A percentile compares a stretch with the other conserved stretches of the same genome.
Conservation (phyloP, 2,888 invertebrate species). For the Nomada lathburiana region DNA sequence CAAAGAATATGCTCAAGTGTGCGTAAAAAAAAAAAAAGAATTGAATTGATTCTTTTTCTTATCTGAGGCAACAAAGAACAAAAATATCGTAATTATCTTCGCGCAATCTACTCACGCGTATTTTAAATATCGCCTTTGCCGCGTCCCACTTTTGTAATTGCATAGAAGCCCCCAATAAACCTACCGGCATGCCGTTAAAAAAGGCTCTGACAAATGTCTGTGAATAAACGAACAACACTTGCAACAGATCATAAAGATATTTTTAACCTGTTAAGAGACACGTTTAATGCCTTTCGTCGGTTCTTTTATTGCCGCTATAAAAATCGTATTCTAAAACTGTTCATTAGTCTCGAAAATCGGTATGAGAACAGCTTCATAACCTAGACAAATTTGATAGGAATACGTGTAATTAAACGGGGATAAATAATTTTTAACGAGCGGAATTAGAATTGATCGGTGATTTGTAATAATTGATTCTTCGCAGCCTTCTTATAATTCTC, state of each 20-base stretch:
- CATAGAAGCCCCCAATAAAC: neutral
- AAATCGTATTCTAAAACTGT: neutral
- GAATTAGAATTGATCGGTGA: no score
- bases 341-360: neutral
- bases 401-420: neutral
- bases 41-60: no score
- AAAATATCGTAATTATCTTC: neutral
- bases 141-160: slow-evolving; percentile 19
- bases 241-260: neutral
- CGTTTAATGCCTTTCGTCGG: neutral
- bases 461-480: no score
- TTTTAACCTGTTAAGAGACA: neutral
- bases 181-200: slow-evolving; percentile 9
- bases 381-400: no score
- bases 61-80: no score
- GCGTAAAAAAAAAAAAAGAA: no score
- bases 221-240: neutral
- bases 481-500: no score
- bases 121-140: neutral
- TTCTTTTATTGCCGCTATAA: neutral
- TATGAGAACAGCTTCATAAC: neutral
- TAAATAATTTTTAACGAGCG: neutral
- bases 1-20: no score
- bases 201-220: neutral
- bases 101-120: neutral